Evolutionary conservation across 2,888 invertebrate species (phyloP).

Genomic region (Eupithecia pulchellata): DNA sequence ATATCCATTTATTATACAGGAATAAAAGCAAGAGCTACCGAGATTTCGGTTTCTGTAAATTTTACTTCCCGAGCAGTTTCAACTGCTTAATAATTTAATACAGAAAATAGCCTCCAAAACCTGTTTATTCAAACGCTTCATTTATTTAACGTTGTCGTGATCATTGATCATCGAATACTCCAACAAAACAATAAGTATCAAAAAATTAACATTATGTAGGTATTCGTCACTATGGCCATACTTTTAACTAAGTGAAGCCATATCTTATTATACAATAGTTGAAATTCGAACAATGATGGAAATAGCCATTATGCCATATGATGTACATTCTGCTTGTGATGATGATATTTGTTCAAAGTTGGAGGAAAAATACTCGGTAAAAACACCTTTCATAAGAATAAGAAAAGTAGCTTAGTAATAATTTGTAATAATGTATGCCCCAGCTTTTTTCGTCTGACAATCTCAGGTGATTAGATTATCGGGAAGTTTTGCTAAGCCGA

Average conservation of each 20-base stretch:
- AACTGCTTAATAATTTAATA: constrained; percentile 2
- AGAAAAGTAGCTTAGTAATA: background rate
- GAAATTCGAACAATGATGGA: too few species aligned
- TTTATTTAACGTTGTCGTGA: constrained; percentile 4
- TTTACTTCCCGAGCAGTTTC: background rate
- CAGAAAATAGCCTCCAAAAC: background rate
- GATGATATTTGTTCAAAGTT: constrained; percentile 57
- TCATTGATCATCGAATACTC: background rate
- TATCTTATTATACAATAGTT: too few species aligned
- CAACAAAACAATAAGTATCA: too few species aligned
- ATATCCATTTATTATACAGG: background rate
- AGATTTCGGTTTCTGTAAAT: background rate
- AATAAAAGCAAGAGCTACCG: background rate
- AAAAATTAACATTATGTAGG: too few species aligned
- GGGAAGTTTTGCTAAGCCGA: background rate
- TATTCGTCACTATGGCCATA: too few species aligned
- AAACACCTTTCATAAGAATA: constrained; percentile 63
- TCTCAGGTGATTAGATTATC: background rate
- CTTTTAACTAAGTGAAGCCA: too few species aligned
- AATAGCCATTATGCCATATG: too few species aligned
- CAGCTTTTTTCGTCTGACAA: background rate
- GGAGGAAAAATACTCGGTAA: constrained; percentile 65
- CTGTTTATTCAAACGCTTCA: background rate
- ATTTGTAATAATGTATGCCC: background rate
- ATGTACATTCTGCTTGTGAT: too few species aligned